Base-by-base conservation (phyloP, 2,113 vertebrate genomes). In the Catharus minimus region DNA sequence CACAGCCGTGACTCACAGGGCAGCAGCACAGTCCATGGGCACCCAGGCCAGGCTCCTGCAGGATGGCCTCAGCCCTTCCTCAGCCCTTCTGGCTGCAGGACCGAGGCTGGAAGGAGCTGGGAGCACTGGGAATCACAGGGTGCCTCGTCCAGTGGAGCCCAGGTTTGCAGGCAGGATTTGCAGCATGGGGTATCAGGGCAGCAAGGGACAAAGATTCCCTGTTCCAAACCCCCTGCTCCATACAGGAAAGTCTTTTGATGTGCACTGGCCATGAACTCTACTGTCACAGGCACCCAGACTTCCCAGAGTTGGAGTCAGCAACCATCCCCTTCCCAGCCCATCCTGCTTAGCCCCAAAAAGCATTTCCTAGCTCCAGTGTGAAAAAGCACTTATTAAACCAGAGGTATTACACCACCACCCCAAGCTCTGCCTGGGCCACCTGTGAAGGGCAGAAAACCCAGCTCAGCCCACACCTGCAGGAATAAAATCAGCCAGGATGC, bases 131-230 rank as follows among this genome's bases (percentile, higher is more conserved):
- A 62, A 73, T 77, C 71, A 57, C 27, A 7, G 32, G 39, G 32
- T 0, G 4, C 1, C 0, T 39, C 53, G 74, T 27, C 44, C 3
- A 0, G 44, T 2, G 10, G 7, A 66, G 33, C 41, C 61, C 49
- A 8, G 56, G 69, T 36, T 39, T 2, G 16, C 28, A 88, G 50
- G 53, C 21, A 71, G 41, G 27, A n/a, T 83, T 41, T 74, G 55
- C 49, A 72, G 38, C 8, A 2, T 0, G 3, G 47, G 21, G 18
- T 22, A 47, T 16, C 57, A 41, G 44, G 44, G 10, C 32, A 21
- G 53, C 10, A 5, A 38, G 19, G 58, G 28, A 47, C 6, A 3
- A 7, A 72, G 33, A 50, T 52, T 32, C 53, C 65, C 71, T 18
- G 5, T 11, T 11, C 38, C 15, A 55, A 55, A 23, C 7, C 4